Percentiles rank a stretch among this genome's conserved stretches.
phyloP scores from a whole-genome alignment of 2,888 invertebrate genomes.

The Clunio marinus region DNA sequence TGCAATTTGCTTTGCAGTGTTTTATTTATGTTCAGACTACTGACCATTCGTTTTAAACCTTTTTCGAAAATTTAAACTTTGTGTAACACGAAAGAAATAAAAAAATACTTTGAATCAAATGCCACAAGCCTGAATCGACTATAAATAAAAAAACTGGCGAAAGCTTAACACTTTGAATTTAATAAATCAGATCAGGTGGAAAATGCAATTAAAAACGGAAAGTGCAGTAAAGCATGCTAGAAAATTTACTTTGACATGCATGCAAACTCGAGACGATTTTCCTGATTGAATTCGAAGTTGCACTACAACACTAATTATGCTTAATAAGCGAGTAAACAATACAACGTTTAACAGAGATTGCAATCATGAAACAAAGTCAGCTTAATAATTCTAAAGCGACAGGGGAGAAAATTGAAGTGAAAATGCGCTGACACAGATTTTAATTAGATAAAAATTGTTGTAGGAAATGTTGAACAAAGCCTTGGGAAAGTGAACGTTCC shows the following conservation, averaged over 20 bases:
- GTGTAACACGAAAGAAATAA: too few relatives aligned
- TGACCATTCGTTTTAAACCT: neutral
- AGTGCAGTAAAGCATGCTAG: conserved; percentile 3
- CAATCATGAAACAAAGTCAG: neutral
- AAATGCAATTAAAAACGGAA: conserved; percentile 2
- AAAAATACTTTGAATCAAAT: too few relatives aligned
- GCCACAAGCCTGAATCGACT: too few relatives aligned
- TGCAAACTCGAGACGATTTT: conserved; percentile 9
- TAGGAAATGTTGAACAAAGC: conserved; percentile 15
- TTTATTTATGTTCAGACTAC: too few relatives aligned
- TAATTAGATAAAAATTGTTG: neutral
- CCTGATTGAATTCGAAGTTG: neutral
- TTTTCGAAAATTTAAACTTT: too few relatives aligned
- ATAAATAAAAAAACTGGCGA: too few relatives aligned
- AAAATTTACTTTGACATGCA: neutral
- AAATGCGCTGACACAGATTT: conserved; percentile 3
- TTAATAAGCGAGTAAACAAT: neutral
- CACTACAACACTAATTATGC: neutral
- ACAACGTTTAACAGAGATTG: conserved; percentile 2
- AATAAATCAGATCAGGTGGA: too few relatives aligned
- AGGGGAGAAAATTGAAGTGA: neutral
- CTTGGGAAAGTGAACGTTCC: neutral
- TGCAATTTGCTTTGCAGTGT: too few relatives aligned
- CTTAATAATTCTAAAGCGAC: too few relatives aligned
- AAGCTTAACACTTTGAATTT: too few relatives aligned